These are phyloP conservation scores for Indicator indicator DNA, from an alignment of 2,113 vertebrate species.

Conservation along the genomic window DNA sequence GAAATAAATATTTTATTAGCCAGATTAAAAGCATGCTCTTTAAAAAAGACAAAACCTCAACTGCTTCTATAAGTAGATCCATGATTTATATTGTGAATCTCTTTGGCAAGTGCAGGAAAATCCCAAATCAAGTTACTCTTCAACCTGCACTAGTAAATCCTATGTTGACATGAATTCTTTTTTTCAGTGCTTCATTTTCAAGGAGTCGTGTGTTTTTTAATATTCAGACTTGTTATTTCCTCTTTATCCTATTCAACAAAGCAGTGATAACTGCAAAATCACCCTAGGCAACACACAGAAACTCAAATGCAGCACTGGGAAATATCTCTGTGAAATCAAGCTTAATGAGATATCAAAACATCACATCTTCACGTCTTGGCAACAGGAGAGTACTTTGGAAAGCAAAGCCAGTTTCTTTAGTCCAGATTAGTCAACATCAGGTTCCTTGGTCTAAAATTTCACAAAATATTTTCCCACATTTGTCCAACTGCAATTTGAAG, in stretches of 20 bases:
- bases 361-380: conserved; percentile 74
- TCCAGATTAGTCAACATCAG: conserved; percentile 73
- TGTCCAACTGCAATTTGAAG: conserved; percentile 73
- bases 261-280: not conserved
- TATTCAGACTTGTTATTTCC: not conserved
- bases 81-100: conserved; percentile 27
- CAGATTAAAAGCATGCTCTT: not conserved
- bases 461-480: conserved; percentile 84
- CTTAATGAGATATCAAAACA: conserved; percentile 79
- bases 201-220: conserved; percentile 49
- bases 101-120: conserved; percentile 44
- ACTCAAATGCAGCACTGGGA: conserved; percentile 5
- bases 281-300: not conserved
- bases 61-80: not conserved
- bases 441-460: conserved; percentile 80
- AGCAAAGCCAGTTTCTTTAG: conserved; percentile 65
- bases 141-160: conserved; percentile 62
- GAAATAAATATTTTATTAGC: conserved; percentile 7
- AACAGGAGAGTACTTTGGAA: conserved; percentile 65
- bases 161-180: conserved; percentile 39
- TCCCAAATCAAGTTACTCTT: conserved; percentile 60
- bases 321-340: conserved; percentile 62
- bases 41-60: not conserved
- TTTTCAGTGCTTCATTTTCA: conserved; percentile 47
- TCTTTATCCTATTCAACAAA: conserved; percentile 5